Conservation (phyloP, 2,113 vertebrate species). For the Brevimyrus niger region DNA sequence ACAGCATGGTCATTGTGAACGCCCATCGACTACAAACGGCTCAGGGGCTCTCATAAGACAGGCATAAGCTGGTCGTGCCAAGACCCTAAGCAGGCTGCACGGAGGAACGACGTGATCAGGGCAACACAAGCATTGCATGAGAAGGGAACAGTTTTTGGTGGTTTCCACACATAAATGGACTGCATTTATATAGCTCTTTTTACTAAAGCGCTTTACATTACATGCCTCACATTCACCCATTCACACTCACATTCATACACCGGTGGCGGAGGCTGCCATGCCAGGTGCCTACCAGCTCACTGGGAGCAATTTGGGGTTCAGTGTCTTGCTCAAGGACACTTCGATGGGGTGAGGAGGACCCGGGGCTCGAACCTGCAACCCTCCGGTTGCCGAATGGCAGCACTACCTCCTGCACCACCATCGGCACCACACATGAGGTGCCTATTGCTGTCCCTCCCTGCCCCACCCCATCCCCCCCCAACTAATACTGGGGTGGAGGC, state of each 20-base stretch:
- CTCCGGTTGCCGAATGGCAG: too few species aligned
- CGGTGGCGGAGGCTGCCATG: too few species aligned
- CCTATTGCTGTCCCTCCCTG: neutral
- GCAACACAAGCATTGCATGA: neutral
- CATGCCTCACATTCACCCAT: too few species aligned
- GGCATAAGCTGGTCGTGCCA: neutral
- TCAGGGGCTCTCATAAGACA: neutral
- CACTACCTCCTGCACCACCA: too few species aligned
- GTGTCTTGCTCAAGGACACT: too few species aligned
- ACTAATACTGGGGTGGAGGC: constrained; percentile 29
- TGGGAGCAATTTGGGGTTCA: too few species aligned
- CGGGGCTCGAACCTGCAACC: too few species aligned
- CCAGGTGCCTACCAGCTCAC: too few species aligned
- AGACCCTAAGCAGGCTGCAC: neutral
- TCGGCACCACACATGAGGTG: neutral
- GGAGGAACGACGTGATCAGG: neutral
- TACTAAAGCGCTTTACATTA: too few species aligned
- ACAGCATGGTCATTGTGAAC: neutral
- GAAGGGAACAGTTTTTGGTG: neutral
- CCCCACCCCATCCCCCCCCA: neutral
- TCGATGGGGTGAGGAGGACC: too few species aligned
- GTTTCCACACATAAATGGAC: neutral
- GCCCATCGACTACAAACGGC: constrained; percentile 6
- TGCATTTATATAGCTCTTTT: too few species aligned
- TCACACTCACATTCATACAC: too few species aligned